A percentile compares a stretch with the other conserved stretches of the same genome.
These are phyloP conservation scores for Sacculina carcini DNA, from an alignment of 2,888 invertebrate species.

Conservation along the genomic window DNA sequence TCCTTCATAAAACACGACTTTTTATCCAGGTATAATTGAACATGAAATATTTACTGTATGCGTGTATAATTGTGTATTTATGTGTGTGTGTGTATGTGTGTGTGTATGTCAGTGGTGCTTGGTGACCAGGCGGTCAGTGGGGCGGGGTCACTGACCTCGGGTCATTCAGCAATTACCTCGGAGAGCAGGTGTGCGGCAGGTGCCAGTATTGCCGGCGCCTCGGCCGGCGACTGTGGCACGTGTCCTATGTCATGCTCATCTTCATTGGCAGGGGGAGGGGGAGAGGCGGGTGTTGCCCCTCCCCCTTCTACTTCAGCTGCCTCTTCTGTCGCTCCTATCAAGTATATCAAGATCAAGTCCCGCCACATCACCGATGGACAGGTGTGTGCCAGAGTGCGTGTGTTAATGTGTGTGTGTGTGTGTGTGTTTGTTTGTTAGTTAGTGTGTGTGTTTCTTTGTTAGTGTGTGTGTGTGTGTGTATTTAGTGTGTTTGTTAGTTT, in stretches of 20 bases:
- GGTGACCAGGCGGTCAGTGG: background rate
- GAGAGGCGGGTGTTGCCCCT: background rate
- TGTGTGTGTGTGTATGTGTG: background rate
- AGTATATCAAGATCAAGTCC: conserved; percentile 62
- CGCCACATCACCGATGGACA: conserved; percentile 79
- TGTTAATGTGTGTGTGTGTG: background rate
- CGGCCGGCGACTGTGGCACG: no score
- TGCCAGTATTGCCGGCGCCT: background rate
- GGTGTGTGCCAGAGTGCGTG: conserved; percentile 20
- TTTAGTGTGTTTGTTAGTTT: no score
- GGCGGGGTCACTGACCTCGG: background rate
- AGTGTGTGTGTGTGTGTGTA: no score
- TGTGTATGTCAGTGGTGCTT: background rate
- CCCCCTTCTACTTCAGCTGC: conserved; percentile 4
- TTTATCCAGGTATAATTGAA: no score
- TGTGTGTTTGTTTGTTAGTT: no score
- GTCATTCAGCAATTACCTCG: no score
- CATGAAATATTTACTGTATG: no score
- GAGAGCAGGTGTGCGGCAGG: background rate
- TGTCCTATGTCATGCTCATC: no score
- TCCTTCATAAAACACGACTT: no score
- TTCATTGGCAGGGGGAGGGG: background rate
- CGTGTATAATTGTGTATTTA: background rate
- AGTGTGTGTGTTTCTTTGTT: no score
- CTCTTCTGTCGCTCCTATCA: conserved; percentile 21